Evolutionary conservation across 2,888 invertebrate genomes (phyloP), one percentile per base, ranked within the genome.

Genomic region (Drosophila algonquin): DNA sequence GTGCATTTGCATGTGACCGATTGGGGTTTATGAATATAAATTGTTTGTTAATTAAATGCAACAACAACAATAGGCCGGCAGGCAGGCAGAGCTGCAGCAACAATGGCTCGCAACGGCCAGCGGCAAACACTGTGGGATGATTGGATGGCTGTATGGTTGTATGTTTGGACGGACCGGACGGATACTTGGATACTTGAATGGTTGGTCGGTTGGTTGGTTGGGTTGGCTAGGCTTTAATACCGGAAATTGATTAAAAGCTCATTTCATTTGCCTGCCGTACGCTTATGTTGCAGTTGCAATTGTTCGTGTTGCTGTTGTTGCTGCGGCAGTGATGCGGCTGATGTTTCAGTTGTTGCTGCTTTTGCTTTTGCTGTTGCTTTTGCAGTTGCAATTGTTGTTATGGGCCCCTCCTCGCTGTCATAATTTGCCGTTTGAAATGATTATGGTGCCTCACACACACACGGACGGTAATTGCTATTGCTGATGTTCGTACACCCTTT

Each of bases 11-110:
- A 85, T 85, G 89, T 81, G 82, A 77, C 79, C 83, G 81, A 78
- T 85, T 81, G 85, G 73, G 79, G 89, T 68, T 89, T 87, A 89
- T 89, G 89, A 87, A 89, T 87, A 89, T 88, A 87, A 87, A 87
- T 87, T 87, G 85, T 84, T 76, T 83, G 86, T 87, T 87, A 88
- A 87, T 87, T 87, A 87, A 88, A 86, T 80, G 76, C 86, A 88
- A 76, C 75, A 80, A 76, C 73, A 64, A 64, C 24, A 63, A 64
- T 5, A 24, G 24, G 35, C 69, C 67, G 3, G 55, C 63, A 62
- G 53, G 53, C 47, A 32, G 8, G 12, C 32, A 10, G 32, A 4
- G 32, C 12, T 3, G 10, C 63, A 63, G n/a, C 65, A 63, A 45
- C 73, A 65, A 46, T 46, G 58, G 14, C 40, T 40, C 6, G 2